phyloP scores from a whole-genome alignment of 1,140 invertebrate species.

The Panagrolaimus sp. region DNA sequence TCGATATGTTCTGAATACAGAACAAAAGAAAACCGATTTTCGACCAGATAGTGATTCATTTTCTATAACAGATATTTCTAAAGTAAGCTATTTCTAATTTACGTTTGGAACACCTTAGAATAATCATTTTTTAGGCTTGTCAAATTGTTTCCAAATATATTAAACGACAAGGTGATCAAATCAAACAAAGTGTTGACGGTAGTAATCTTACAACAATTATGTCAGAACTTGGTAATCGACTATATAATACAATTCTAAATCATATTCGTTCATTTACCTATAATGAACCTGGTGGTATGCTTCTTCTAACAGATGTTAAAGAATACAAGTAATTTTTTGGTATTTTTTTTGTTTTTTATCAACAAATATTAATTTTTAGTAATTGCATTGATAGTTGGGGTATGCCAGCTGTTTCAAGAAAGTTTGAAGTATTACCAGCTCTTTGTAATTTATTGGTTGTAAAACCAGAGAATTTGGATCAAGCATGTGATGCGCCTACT shows the following conservation, averaged over 20 bases:
- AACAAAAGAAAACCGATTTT: conserved; percentile 93
- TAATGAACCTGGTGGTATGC: conserved; percentile 91
- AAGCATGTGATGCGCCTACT: conserved; percentile 72
- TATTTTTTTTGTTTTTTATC: conserved; percentile 61
- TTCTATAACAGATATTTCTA: conserved; percentile 35
- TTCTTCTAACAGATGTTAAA: conserved; percentile 93
- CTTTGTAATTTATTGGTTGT: conserved; percentile 90
- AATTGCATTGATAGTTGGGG: conserved; percentile 63
- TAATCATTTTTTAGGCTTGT: conserved; percentile 78
- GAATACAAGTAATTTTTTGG: conserved; percentile 83
- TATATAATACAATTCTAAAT: conserved; percentile 89
- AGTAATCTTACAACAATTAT: conserved; percentile 81
- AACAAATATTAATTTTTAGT: conserved; percentile 63
- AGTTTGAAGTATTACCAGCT: conserved; percentile 88
- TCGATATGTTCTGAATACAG: conserved; percentile 77
- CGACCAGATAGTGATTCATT: conserved; percentile 69
- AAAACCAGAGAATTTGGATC: conserved; percentile 87
- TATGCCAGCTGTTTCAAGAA: conserved; percentile 69
- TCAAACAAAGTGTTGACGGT: conserved; percentile 79
- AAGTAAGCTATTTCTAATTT: conserved; percentile 22
- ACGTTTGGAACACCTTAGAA: too few species aligned
- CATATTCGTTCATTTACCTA: conserved; percentile 91
- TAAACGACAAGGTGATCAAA: conserved; percentile 70
- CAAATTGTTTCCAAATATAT: conserved; percentile 78
- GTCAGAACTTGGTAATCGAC: conserved; percentile 77